Evolutionary conservation across 2,888 invertebrate species (phyloP), one percentile per base, ranked within the genome.

Genomic region (Standfussiana lucernea): DNA sequence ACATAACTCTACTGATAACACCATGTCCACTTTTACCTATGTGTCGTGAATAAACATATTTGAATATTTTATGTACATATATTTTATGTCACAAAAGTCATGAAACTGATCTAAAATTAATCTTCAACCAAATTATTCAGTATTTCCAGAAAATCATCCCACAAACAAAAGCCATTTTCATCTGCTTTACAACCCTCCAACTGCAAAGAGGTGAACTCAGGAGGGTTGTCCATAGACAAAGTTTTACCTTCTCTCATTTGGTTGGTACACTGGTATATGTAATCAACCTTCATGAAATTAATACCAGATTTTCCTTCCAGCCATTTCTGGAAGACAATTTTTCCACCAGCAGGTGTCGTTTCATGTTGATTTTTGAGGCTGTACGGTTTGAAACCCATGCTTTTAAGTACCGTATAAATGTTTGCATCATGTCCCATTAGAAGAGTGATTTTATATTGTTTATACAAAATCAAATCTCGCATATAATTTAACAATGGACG

Each of bases 371-470:
- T 82, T 21, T 81, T 79, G 10, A 96, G 88, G 2, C 2, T 74
- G 80, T 92, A 95, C 0, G 92, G 87, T 76, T 92, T 92, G 62
- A 96, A 93, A 37, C 86, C 77, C 84, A 96, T 87, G 15, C 92
- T 89, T 6, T 91, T 93, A 1, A 96, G 78, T 1, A 96, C 62
- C 0, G 95, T 95, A 61, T 93, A 94, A 7, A 96, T 89, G 79
- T 96, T 96, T 3, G 95, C 94, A 88, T 96, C 96, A 79, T 96
- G 96, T 0, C 95, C 96, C 94, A 96, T 95, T 1, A 96, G 80
- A 21, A 96, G 84, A 0, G 90, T 86, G 0, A 95, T 89, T 89
- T 93, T 95, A 28, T 82, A 68, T 32, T 85, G 70, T 28, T 86
- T 69, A 42, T 91, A 89, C 6, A 93, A 71, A 69, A 96, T 92